phyloP scores from a whole-genome alignment of 2,888 invertebrate genomes.

The Cantharis rufa region DNA sequence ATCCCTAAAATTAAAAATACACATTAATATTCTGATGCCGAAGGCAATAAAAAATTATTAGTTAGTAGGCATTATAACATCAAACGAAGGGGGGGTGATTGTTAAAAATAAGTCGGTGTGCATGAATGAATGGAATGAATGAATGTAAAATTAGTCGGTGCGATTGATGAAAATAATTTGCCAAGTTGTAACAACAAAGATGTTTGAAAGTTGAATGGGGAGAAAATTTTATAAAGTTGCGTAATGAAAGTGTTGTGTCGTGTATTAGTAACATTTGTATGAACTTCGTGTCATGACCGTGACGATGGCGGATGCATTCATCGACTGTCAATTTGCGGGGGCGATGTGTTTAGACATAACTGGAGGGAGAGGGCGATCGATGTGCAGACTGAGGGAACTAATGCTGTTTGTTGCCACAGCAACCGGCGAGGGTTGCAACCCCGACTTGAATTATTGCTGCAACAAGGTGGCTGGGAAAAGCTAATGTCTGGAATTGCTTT shows the following conservation, averaged over 20 bases:
- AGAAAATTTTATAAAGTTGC: neutral
- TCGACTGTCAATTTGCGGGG: constrained; percentile 54
- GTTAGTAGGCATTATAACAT: neutral
- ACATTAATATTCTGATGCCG: neutral
- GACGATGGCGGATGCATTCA: constrained; percentile 32
- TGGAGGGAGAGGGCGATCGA: constrained; percentile 59
- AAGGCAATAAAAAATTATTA: neutral
- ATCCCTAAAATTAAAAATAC: constrained; percentile 70
- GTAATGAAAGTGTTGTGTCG: neutral
- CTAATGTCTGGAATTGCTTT: constrained; percentile 40
- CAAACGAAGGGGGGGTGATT: neutral
- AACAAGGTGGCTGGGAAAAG: constrained; percentile 49
- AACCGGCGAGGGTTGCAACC: constrained; percentile 59
- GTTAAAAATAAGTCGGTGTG: neutral
- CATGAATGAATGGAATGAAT: neutral
- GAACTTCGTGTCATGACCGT: constrained; percentile 2
- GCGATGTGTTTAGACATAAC: constrained; percentile 55
- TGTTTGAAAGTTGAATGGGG: neutral
- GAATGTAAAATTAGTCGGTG: neutral
- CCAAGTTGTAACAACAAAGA: neutral
- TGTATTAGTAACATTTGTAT: neutral
- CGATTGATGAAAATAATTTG: neutral
- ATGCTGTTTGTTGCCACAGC: constrained; percentile 58
- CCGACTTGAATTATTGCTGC: constrained; percentile 57
- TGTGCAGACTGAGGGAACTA: constrained; percentile 52